phyloP scores from a whole-genome alignment of 1,140 invertebrate genomes.

The Papilio polyxenes region DNA sequence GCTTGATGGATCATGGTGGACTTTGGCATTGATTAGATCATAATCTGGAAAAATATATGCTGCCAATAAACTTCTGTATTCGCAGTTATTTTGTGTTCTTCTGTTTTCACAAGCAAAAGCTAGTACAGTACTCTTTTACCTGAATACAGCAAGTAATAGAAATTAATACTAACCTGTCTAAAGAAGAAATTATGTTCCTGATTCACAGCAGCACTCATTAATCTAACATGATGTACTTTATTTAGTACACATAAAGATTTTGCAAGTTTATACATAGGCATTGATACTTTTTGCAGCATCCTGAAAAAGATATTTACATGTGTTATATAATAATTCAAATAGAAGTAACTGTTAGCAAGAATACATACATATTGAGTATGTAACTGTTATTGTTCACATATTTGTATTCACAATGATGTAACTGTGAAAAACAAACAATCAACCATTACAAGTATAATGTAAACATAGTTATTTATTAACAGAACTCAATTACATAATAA shows the following conservation, averaged over 20 bases:
- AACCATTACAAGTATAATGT: neutral
- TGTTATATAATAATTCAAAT: neutral
- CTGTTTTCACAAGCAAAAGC: too few relatives aligned
- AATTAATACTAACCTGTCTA: constrained; percentile 62
- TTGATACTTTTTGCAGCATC: constrained; percentile 55
- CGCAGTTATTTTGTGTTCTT: too few relatives aligned
- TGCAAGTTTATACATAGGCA: constrained; percentile 44
- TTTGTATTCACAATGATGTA: constrained; percentile 1
- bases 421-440: constrained; percentile 6
- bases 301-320: constrained; percentile 40
- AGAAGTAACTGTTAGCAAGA: neutral
- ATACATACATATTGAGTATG: neutral
- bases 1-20: too few relatives aligned
- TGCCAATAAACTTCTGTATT: too few relatives aligned
- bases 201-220: constrained; percentile 52
- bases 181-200: constrained; percentile 65
- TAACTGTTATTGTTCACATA: neutral
- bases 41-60: too few relatives aligned
- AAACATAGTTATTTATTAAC: neutral
- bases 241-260: constrained; percentile 39
- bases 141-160: neutral
- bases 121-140: too few relatives aligned
- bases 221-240: constrained; percentile 40
- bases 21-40: too few relatives aligned
- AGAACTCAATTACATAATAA: neutral